A percentile compares a stretch with the other conserved stretches of the same genome.
These are phyloP conservation scores for Nomada ruficornis DNA, from an alignment of 2,888 invertebrate species.

Conservation along the genomic window DNA sequence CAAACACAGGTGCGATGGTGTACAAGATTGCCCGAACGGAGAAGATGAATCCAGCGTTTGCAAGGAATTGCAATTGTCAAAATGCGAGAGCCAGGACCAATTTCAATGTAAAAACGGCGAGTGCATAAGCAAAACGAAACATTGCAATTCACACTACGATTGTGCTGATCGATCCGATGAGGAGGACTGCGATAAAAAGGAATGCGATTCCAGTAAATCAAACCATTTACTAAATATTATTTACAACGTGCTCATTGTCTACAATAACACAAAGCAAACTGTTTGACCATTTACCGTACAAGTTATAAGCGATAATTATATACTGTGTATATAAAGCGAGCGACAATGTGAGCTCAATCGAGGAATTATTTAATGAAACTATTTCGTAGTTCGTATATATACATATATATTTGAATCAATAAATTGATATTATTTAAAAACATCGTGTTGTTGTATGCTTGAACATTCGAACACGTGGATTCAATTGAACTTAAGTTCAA, in stretches of 20 bases:
- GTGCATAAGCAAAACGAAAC: conserved; percentile 84
- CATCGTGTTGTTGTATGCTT: conserved; percentile 30
- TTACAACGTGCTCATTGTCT: conserved; percentile 43
- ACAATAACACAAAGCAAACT: conserved; percentile 24
- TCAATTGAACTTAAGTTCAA: background rate
- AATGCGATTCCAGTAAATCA: conserved; percentile 57
- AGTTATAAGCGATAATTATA: conserved; percentile 36
- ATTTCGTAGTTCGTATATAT: conserved; percentile 9
- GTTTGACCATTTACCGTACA: conserved; percentile 15
- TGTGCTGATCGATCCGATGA: conserved; percentile 87
- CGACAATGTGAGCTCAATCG: conserved; percentile 31
- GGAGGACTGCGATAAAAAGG: conserved; percentile 81
- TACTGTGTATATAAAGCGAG: conserved; percentile 42
- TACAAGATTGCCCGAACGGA: conserved; percentile 85
- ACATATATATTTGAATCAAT: conserved; percentile 40
- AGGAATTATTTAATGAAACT: conserved; percentile 13
- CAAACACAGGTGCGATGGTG: conserved; percentile 85
- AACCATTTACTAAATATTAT: conserved; percentile 66
- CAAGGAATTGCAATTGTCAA: conserved; percentile 50
- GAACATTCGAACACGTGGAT: conserved; percentile 6
- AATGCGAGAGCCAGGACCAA: conserved; percentile 82
- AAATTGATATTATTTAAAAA: conserved; percentile 50
- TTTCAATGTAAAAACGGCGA: conserved; percentile 86
- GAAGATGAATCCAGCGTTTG: conserved; percentile 87
- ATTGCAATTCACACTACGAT: conserved; percentile 86